Conservation (phyloP, 2,113 vertebrate genomes). For the Alectura lathami region DNA sequence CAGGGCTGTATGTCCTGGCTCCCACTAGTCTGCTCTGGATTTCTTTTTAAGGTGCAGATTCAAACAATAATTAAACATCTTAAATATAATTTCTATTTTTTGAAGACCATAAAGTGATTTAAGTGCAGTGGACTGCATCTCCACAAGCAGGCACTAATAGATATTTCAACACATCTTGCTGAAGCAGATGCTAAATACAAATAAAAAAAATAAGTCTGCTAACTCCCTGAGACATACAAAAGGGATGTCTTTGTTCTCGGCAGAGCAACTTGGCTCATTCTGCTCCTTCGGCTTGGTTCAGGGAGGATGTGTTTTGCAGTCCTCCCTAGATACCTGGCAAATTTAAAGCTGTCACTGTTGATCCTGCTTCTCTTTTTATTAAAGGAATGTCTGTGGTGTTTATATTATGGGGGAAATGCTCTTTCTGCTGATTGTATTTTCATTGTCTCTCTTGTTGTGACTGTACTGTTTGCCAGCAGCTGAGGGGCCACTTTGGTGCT, state of each 20-base stretch:
- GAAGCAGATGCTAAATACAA: conserved; percentile 14
- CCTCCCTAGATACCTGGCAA: conserved; percentile 65
- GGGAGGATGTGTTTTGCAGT: conserved; percentile 63
- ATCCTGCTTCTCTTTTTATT: conserved; percentile 67
- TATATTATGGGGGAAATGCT: conserved; percentile 40
- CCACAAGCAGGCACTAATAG: background rate
- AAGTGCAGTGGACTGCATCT: background rate
- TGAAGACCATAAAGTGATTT: conserved; percentile 34
- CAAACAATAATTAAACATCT: conserved; percentile 20
- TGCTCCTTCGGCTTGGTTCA: conserved; percentile 50
- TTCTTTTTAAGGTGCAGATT: background rate
- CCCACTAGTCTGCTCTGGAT: background rate
- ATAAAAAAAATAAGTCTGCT: background rate
- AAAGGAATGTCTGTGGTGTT: conserved; percentile 64
- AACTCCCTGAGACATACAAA: conserved; percentile 1
- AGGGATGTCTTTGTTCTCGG: conserved; percentile 32
- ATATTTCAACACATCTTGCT: conserved; percentile 23
- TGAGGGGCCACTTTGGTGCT: conserved; percentile 20
- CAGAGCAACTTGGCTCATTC: conserved; percentile 44
- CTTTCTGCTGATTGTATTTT: conserved; percentile 60
- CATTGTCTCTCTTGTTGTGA: conserved; percentile 45
- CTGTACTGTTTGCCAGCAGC: conserved; percentile 36
- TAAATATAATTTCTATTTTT: conserved; percentile 11
- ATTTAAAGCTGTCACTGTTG: conserved; percentile 71
- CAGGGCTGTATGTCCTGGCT: background rate